Conservation (phyloP, 2,797 vertebrate species). For the Bovichtus diacanthus region DNA sequence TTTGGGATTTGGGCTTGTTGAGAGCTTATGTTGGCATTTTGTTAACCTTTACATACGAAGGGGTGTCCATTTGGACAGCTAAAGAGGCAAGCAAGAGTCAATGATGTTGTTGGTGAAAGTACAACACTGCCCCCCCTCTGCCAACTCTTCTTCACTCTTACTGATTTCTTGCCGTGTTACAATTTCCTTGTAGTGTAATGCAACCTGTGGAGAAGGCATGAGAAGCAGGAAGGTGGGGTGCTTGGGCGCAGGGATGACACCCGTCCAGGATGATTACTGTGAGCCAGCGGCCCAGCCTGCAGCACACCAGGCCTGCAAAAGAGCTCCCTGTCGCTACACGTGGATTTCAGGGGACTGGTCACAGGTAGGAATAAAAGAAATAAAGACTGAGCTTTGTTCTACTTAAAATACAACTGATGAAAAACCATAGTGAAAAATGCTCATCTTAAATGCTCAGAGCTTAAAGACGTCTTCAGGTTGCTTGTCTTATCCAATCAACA, state of each 20-base stretch:
- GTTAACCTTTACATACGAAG: slow-evolving; percentile 11
- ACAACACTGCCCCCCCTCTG: slow-evolving; percentile 75
- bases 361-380: slow-evolving; percentile 82
- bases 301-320: slow-evolving; percentile 80
- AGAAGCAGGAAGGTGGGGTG: slow-evolving; percentile 85
- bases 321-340: slow-evolving; percentile 82
- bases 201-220: slow-evolving; percentile 84
- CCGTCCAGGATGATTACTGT: slow-evolving; percentile 88
- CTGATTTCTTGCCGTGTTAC: not conserved
- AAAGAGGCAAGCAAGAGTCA: slow-evolving; percentile 12
- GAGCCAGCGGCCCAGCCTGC: slow-evolving; percentile 80
- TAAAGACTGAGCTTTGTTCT: not conserved
- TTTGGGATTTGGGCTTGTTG: slow-evolving; percentile 10
- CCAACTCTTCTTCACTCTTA: slow-evolving; percentile 10
- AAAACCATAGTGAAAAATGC: not conserved
- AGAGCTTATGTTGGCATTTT: not conserved
- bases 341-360: slow-evolving; percentile 90
- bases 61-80: slow-evolving; percentile 14
- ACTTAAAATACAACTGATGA: not conserved
- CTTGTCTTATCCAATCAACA: not conserved
- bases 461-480: not conserved
- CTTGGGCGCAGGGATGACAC: slow-evolving; percentile 71
- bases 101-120: slow-evolving; percentile 31
- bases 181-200: slow-evolving; percentile 84
- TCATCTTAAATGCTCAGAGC: not conserved